Base-by-base conservation (phyloP, 92 coral and sea anemone species). In the Actinernus sp. region DNA sequence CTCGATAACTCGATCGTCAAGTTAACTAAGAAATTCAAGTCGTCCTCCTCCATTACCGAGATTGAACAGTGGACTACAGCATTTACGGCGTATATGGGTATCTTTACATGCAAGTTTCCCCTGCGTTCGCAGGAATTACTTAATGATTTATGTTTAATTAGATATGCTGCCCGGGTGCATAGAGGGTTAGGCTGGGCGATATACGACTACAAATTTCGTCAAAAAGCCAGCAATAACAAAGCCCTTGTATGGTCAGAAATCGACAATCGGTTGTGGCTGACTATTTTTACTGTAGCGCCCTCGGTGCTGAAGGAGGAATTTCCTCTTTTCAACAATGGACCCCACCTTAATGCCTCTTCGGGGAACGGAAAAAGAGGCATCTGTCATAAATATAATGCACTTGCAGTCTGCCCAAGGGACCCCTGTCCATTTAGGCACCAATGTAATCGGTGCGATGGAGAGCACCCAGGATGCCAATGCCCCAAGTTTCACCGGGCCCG, bases 331-430 rank as follows among this genome's bases (percentile, higher is more conserved):
- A n/a, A n/a, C n/a, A n/a, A n/a, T n/a, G n/a, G 86, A 79, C 79
- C 86, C 86, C 60, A 61, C 21, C 7, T 49, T 4, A 43, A 4
- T 43, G 64, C 22, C 76, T 79, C 78, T n/a, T 18, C 63, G 9
- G 61, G 72, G 86, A 78, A 7, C 65, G 86, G 3, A 55, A 21
- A 36, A 17, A 39, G 78, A 53, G 79, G 78, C 65, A 55, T 36
- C 6, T 60, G 86, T 13, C 16, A n/a, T n/a, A n/a, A n/a, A n/a
- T n/a, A n/a, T n/a, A n/a, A n/a, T n/a, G n/a, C n/a, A n/a, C n/a
- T n/a, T n/a, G n/a, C n/a, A n/a, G n/a, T n/a, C n/a, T n/a, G n/a
- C n/a, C n/a, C n/a, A n/a, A n/a, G n/a, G n/a, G n/a, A n/a, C n/a
- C n/a, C n/a, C n/a, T n/a, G n/a, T n/a, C n/a, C n/a, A n/a, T n/a